Evolutionary conservation across 2,888 invertebrate species (phyloP).

Genomic region (Gibbula magus): DNA sequence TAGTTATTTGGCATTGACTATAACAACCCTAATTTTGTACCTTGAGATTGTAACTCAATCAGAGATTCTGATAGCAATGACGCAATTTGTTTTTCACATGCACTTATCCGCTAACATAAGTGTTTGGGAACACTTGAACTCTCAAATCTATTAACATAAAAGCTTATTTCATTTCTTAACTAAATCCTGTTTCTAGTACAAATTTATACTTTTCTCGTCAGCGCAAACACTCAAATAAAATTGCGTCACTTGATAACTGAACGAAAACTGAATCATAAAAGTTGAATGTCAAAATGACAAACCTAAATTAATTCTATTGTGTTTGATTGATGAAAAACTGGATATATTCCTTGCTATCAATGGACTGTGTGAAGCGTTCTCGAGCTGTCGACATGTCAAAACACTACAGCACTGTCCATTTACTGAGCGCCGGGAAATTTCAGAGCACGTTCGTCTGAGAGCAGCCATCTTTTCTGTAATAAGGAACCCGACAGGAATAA

Average conservation of each 20-base stretch:
- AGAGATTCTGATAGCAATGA: too few relatives aligned
- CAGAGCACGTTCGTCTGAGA: slow-evolving; percentile 40
- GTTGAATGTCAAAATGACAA: not conserved
- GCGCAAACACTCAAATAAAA: too few relatives aligned
- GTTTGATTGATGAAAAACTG: not conserved
- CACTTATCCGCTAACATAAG: too few relatives aligned
- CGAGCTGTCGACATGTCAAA: not conserved
- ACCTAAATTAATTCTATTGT: not conserved
- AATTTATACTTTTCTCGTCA: too few relatives aligned
- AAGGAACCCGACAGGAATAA: too few relatives aligned
- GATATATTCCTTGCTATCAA: not conserved
- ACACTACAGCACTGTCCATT: slow-evolving; percentile 17
- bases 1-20: not conserved
- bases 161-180: too few relatives aligned
- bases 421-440: slow-evolving; percentile 14
- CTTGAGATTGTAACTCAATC: too few relatives aligned
- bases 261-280: not conserved
- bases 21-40: too few relatives aligned
- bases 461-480: slow-evolving; percentile 42
- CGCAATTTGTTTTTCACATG: too few relatives aligned
- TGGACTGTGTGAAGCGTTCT: not conserved
- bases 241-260: not conserved
- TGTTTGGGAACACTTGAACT: too few relatives aligned
- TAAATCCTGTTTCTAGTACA: too few relatives aligned
- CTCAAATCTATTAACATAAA: too few relatives aligned